A percentile compares a stretch with the other conserved stretches of the same genome.
phyloP scores from a whole-genome alignment of 2,797 vertebrate genomes.

The Microhierax caerulescens region DNA sequence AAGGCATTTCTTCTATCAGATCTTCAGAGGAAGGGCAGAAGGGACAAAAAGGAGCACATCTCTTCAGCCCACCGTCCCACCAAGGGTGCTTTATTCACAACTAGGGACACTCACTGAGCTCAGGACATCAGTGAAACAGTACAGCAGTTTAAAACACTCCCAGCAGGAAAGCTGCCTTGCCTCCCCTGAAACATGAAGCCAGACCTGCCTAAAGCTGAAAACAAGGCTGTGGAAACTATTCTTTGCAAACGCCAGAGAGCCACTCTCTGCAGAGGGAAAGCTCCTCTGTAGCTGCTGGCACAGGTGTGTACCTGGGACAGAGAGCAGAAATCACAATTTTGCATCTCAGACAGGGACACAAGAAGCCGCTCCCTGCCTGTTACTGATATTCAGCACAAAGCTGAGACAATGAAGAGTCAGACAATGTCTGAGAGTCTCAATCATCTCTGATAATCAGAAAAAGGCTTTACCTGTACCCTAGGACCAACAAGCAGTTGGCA shows the following conservation, averaged over 20 bases:
- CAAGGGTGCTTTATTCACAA: not conserved
- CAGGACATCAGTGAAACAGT: not conserved
- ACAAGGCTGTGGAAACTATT: not conserved
- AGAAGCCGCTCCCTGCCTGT: not conserved
- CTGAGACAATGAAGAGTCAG: not conserved
- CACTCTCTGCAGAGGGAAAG: not conserved
- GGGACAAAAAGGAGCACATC: not conserved
- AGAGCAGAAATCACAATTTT: not conserved
- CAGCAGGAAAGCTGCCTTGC: not conserved
- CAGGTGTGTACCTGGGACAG: accelerated
- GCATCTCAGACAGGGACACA: not conserved
- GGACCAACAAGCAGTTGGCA: not conserved
- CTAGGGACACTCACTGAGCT: not conserved
- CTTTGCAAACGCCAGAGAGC: not conserved
- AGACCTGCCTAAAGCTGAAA: not conserved
- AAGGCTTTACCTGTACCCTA: not conserved
- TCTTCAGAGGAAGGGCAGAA: not conserved
- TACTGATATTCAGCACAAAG: not conserved
- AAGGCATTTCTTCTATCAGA: not conserved
- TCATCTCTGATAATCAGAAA: not conserved
- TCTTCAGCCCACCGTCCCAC: not conserved
- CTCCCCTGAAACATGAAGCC: not conserved
- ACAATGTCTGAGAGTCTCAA: not conserved
- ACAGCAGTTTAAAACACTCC: not conserved
- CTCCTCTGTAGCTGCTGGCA: not conserved